These are phyloP conservation scores for Euplexia lucipara DNA, from an alignment of 2,888 invertebrate genomes.

Conservation along the genomic window DNA sequence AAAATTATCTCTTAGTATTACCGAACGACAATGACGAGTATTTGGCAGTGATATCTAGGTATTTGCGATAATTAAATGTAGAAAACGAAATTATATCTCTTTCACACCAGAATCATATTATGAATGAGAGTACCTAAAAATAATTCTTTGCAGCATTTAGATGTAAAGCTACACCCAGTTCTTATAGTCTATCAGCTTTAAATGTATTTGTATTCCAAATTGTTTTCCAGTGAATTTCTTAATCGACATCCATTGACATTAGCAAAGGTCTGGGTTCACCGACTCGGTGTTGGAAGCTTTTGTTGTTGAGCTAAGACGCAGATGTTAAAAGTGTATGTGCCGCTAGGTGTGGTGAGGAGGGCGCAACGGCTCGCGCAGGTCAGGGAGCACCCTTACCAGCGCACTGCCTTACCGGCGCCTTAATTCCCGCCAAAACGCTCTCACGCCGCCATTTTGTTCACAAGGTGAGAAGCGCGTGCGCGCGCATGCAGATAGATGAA, in stretches of 20 bases:
- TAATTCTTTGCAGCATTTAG: slow-evolving; percentile 86
- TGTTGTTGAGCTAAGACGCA: slow-evolving; percentile 76
- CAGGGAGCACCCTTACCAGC: slow-evolving; percentile 99
- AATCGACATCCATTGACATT: slow-evolving; percentile 46
- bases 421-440: slow-evolving; percentile 88
- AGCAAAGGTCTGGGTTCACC: slow-evolving; percentile 67
- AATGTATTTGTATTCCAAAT: slow-evolving; percentile 64
- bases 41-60: slow-evolving; percentile 82
- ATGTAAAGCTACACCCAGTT: slow-evolving; percentile 64
- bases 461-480: slow-evolving; percentile 90
- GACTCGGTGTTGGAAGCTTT: slow-evolving; percentile 71
- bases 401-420: slow-evolving; percentile 95
- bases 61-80: slow-evolving; percentile 73
- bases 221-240: slow-evolving; percentile 60
- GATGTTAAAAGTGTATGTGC: slow-evolving; percentile 88
- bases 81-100: slow-evolving; percentile 65
- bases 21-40: slow-evolving; percentile 72
- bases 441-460: slow-evolving; percentile 90
- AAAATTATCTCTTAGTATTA: slow-evolving; percentile 75
- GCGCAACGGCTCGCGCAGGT: slow-evolving; percentile 96
- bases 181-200: slow-evolving; percentile 65
- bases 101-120: slow-evolving; percentile 69
- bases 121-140: slow-evolving; percentile 64
- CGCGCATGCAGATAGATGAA: slow-evolving; percentile 80
- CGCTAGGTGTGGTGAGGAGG: slow-evolving; percentile 96